A percentile compares a stretch with the other conserved stretches of the same genome.
These are phyloP conservation scores for Rhamnusium bicolor DNA, from an alignment of 2,888 invertebrate species.

Conservation along the genomic window DNA sequence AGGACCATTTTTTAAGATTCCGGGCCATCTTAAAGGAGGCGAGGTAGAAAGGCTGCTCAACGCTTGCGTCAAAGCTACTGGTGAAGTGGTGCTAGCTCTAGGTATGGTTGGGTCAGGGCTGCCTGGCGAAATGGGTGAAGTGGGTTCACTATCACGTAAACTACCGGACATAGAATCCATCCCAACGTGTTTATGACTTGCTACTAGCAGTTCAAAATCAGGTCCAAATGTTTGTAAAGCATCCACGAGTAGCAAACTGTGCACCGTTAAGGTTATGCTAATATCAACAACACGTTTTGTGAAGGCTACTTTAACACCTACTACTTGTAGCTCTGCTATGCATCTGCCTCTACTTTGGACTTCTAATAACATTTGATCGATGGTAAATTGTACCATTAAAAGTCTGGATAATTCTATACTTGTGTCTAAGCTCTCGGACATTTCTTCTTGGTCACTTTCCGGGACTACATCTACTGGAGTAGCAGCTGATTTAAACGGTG, in stretches of 20 bases:
- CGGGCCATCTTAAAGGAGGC: slow-evolving; percentile 59
- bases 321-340: slow-evolving; percentile 93
- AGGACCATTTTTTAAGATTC: slow-evolving; percentile 49
- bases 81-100: slow-evolving; percentile 70
- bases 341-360: slow-evolving; percentile 90
- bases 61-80: slow-evolving; percentile 75
- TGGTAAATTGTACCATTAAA: slow-evolving; percentile 87
- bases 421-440: slow-evolving; percentile 71
- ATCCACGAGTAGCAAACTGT: slow-evolving; percentile 93
- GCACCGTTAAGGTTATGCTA: slow-evolving; percentile 88
- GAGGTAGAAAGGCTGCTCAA: slow-evolving; percentile 69
- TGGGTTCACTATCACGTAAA: slow-evolving; percentile 92
- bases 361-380: slow-evolving; percentile 90
- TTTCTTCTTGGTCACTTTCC: slow-evolving; percentile 65
- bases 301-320: slow-evolving; percentile 86
- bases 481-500: slow-evolving; percentile 68
- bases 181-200: slow-evolving; percentile 95
- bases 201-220: slow-evolving; percentile 94
- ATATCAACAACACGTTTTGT: slow-evolving; percentile 84
- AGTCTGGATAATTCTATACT: slow-evolving; percentile 76
- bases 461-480: slow-evolving; percentile 53
- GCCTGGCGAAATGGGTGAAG: slow-evolving; percentile 89
- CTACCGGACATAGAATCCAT: slow-evolving; percentile 97
- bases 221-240: slow-evolving; percentile 96
- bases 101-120: slow-evolving; percentile 76